These are phyloP conservation scores for Temnothorax longispinosus DNA, from an alignment of 1,140 invertebrate genomes.

Conservation along the genomic window DNA sequence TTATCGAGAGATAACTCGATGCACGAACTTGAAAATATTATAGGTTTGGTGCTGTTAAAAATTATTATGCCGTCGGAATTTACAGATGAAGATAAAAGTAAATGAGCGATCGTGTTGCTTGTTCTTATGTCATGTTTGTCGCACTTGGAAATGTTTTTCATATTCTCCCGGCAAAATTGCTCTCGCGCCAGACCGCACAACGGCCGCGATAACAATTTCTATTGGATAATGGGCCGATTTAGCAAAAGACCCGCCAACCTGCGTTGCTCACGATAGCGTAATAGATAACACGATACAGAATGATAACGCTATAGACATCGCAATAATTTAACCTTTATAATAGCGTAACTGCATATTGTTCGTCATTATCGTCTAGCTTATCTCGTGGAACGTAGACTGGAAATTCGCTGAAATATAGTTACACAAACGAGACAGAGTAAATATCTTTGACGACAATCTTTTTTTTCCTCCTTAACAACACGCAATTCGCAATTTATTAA, in stretches of 20 bases:
- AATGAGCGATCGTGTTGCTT: constrained; percentile 1
- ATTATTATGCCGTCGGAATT: background rate
- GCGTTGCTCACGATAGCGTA: constrained; percentile 56
- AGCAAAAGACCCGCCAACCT: constrained; percentile 46
- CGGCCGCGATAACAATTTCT: constrained; percentile 53
- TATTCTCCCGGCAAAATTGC: constrained; percentile 40
- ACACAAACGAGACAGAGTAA: constrained; percentile 34
- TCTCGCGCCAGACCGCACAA: constrained; percentile 17
- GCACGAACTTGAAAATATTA: background rate
- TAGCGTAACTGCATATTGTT: constrained; percentile 48
- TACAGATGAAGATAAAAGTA: background rate
- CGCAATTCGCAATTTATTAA: constrained; percentile 40
- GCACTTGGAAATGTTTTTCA: background rate
- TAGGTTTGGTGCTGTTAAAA: no score
- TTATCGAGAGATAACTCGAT: background rate
- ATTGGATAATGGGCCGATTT: constrained; percentile 67
- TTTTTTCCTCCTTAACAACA: background rate
- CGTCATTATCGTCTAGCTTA: constrained; percentile 72
- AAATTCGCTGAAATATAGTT: constrained; percentile 61
- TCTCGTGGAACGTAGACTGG: constrained; percentile 37
- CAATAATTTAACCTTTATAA: constrained; percentile 67
- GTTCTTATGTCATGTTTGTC: constrained; percentile 7
- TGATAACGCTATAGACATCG: constrained; percentile 63
- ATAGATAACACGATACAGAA: constrained; percentile 70
- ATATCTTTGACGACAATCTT: constrained; percentile 23